Conservation (phyloP, 2,797 vertebrate genomes). For the Falco berigora region DNA sequence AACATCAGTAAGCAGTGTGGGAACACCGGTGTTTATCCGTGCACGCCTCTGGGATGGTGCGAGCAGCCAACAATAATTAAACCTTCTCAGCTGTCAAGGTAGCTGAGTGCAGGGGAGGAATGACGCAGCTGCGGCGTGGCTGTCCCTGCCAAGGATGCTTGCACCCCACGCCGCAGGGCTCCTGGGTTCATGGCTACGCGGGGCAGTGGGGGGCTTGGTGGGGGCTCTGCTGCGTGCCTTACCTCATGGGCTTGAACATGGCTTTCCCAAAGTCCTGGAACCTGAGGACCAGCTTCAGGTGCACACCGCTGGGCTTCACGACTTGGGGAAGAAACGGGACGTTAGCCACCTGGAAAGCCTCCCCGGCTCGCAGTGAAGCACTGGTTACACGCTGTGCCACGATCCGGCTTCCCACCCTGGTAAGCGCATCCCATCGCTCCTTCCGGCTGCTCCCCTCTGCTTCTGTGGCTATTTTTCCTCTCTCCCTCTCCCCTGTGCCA, state of each 20-base stretch:
- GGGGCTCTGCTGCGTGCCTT: conserved; percentile 45
- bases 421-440: not conserved
- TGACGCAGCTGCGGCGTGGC: not conserved
- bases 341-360: not conserved
- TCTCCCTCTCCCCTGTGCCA: not conserved
- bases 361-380: rapidly evolving
- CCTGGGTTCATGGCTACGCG: rapidly evolving
- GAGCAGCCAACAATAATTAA: not conserved
- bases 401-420: rapidly evolving
- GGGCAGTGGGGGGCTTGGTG: rapidly evolving
- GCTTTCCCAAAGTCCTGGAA: conserved; percentile 91
- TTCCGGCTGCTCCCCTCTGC: no score
- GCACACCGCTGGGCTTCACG: conserved; percentile 94
- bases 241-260: conserved; percentile 99
- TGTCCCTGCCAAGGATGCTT: not conserved
- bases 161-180: not conserved
- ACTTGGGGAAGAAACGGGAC: conserved; percentile 69
- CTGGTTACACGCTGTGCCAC: rapidly evolving
- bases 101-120: not conserved
- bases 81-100: not conserved
- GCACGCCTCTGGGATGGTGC: rapidly evolving
- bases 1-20: not conserved
- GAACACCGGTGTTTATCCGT: not conserved
- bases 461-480: not conserved
- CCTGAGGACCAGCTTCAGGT: conserved; percentile 90